These are phyloP conservation scores for Diphyllodes magnificus DNA, from an alignment of 2,113 vertebrate genomes.

Conservation along the genomic window DNA sequence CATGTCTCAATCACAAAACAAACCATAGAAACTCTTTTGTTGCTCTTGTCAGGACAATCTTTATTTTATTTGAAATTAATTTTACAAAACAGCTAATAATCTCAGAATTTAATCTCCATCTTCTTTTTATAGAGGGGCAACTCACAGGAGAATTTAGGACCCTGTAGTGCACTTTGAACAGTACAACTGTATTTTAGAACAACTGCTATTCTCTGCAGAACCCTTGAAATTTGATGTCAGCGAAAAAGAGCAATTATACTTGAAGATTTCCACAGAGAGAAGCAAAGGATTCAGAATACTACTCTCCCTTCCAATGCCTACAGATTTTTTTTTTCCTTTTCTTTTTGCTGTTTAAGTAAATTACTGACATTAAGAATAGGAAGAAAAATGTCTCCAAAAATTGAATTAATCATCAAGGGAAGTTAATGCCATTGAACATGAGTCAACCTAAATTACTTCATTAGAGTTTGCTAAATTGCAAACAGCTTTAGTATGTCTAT, in stretches of 20 bases:
- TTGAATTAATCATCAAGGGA: background rate
- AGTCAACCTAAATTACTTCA: background rate
- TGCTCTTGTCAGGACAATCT: background rate
- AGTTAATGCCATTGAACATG: background rate
- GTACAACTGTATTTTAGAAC: slow-evolving; percentile 7
- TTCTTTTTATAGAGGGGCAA: background rate
- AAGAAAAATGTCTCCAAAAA: background rate
- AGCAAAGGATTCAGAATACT: background rate
- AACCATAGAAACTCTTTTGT: background rate
- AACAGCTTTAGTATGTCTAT: background rate
- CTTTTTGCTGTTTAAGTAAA: background rate
- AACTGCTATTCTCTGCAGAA: background rate
- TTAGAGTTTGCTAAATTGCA: background rate
- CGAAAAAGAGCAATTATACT: background rate
- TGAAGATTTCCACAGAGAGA: slow-evolving; percentile 24
- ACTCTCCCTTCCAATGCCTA: background rate
- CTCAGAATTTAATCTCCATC: background rate
- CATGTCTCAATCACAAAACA: background rate
- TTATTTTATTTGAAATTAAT: background rate
- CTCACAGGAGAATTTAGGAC: background rate
- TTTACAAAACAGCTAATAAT: background rate
- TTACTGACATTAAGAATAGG: background rate
- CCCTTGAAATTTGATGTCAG: slow-evolving; percentile 13
- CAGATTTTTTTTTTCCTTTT: background rate
- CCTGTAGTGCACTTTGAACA: background rate